These are phyloP conservation scores for Anagyrus pseudococci DNA, from an alignment of 2,888 invertebrate genomes.

Conservation along the genomic window DNA sequence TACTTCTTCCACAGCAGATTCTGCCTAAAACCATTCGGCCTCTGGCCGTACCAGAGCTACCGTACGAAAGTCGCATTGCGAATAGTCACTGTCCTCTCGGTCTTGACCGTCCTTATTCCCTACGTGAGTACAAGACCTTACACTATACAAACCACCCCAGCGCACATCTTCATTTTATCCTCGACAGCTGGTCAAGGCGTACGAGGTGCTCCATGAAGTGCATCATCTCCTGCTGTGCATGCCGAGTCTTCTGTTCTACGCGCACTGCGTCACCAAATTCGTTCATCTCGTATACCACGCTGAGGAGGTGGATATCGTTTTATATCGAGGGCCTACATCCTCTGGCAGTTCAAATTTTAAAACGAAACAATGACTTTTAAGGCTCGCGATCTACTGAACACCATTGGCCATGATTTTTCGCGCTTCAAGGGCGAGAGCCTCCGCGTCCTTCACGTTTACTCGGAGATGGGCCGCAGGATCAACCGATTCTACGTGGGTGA, in stretches of 20 bases:
- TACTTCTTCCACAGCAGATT: not conserved
- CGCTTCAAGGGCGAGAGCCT: not conserved
- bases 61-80: not conserved
- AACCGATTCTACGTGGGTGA: not conserved
- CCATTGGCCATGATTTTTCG: not conserved
- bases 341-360: not conserved
- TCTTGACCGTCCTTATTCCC: not conserved
- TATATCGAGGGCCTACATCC: not conserved
- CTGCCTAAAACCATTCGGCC: not conserved
- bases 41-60: not conserved
- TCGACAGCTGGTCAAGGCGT: no score
- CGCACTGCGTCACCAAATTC: not conserved
- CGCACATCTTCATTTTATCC: not conserved
- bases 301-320: not conserved
- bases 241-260: not conserved
- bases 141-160: not conserved
- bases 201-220: not conserved
- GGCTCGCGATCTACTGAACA: not conserved
- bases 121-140: not conserved
- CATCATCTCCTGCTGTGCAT: not conserved
- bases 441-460: not conserved
- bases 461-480: not conserved
- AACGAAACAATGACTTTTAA: not conserved
- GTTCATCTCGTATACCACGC: not conserved
- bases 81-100: not conserved